Evolutionary conservation across 2,113 vertebrate genomes (phyloP), one percentile per base, ranked within the genome.

Genomic region (Ailurus styani): DNA sequence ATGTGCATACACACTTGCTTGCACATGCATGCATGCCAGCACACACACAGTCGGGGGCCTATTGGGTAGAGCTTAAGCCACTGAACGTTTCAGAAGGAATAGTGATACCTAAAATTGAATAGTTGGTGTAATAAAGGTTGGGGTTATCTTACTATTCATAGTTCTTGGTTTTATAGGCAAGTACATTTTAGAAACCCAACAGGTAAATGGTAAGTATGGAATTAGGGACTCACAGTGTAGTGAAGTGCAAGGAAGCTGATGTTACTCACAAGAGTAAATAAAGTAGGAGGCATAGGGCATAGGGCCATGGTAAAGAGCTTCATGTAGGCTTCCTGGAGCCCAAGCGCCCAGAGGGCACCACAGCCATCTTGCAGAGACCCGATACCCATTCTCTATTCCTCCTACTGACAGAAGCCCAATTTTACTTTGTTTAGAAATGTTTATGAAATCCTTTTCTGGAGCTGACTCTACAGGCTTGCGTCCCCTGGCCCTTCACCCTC

Each of bases 161-260:
- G 47, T 70, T 83, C 84, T 92, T 68, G 68, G 81, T 93, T 87
- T 81, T 83, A 52, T 52, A 47, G 70, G 50, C 79, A 89, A 89
- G 89, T 57, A 66, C 15, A 47, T 73, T 86, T 84, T 84, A 34
- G 95, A 94, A 95, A 70, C 37, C 34, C 79, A 73, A 72, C 75
- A 90, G 25, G 70, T 79, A 77, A 85, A 95, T 73, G 45, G 54
- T 50, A 72, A 93, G 18, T 23, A 25, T 77, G 37, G 27, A 86
- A 90, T 89, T 50, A 64, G 82, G 57, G 54, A 94, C 15, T 93
- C 57, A 54, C 47, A n/a, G 50, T 79, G n/a, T 25, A n/a, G 29
- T n/a, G 45, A 79, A 75, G 37, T 55, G 83, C 34, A 77, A 84
- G 85, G 64, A 81, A 60, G 82, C 72, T 54, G 62, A 90, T 68